Evolutionary conservation across 2,888 invertebrate genomes (phyloP), one percentile per base, ranked within the genome.

Genomic region (Frankliniella fusca): DNA sequence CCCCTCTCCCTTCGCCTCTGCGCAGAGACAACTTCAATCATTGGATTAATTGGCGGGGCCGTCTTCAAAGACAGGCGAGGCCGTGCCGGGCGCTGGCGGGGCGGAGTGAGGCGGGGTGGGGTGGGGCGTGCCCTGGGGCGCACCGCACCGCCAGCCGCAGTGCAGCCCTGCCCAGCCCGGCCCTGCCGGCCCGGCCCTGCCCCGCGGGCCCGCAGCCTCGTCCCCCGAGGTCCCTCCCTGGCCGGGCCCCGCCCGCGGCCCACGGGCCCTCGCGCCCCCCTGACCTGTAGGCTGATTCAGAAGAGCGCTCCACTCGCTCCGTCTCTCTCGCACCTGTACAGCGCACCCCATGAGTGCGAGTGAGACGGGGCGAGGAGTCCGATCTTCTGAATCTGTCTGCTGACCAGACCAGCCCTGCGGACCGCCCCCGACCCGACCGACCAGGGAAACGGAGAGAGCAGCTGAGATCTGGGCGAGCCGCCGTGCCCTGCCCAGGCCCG

Each of bases 1-100:
- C 70, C n/a, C n/a, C 70, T 20, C 65, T 15, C 50, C 65, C 65
- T 11, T 23, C 70, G 70, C 70, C 70, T 11, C 70, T 23, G 10
- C 54, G 54, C 54, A 20, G 70, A 70, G 70, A 70, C 70, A 70
- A 70, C 70, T 23, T 70, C 70, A 70, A 70, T 70, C 70, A 70
- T 70, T 70, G 70, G 70, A 70, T 70, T 70, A 70, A 70, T 70
- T 70, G 70, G 70, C 70, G 70, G 70, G 70, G 70, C 70, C 20
- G 70, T 23, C 70, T 23, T 11, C 70, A 70, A 70, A 70, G 70
- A 70, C 70, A 70, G 70, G 70, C 70, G 23, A 23, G 70, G 20
- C 65, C 65, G n/a, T 20, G n/a, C 65, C 65, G 65, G 15, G 20
- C 65, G n/a, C 20, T n/a, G 65, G 65, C 15, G 65, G 65, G n/a